Evolutionary conservation across 2,797 vertebrate species (phyloP).

Genomic region (Coracias cyanogaster): DNA sequence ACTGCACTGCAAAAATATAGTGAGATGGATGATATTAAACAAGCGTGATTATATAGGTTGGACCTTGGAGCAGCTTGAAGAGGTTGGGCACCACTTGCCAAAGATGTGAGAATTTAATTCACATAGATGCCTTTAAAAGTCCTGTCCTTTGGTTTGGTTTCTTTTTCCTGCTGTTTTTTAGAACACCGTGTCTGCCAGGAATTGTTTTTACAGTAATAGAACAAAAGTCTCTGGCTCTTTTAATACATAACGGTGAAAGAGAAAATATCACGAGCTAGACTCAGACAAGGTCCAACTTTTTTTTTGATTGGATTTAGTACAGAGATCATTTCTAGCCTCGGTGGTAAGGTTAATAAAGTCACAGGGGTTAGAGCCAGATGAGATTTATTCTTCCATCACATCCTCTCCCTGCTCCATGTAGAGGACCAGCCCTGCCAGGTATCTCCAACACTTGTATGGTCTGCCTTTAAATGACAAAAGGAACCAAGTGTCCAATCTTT

Average conservation of each 20-base stretch:
- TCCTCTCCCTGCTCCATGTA: rapidly evolving
- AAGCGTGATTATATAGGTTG: not conserved
- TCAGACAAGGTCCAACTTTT: not conserved
- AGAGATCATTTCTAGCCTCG: not conserved
- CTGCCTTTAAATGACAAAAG: not conserved
- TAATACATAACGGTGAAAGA: not conserved
- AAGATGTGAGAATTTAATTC: not conserved
- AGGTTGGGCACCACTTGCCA: not conserved
- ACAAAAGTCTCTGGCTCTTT: not conserved
- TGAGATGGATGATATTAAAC: not conserved
- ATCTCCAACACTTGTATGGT: not conserved
- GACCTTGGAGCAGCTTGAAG: not conserved
- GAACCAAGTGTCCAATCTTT: not conserved
- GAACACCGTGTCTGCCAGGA: not conserved
- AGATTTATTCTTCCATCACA: not conserved
- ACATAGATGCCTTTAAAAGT: not conserved
- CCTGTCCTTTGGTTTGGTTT: not conserved
- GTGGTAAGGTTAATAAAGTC: not conserved
- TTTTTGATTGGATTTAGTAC: not conserved
- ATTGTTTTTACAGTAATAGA: not conserved
- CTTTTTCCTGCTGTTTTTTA: not conserved
- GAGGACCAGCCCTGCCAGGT: not conserved
- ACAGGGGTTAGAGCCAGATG: not conserved
- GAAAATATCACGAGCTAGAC: not conserved
- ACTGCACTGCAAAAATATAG: not conserved